These are phyloP conservation scores for Torymus auratus DNA, from an alignment of 2,888 invertebrate species.

Conservation along the genomic window DNA sequence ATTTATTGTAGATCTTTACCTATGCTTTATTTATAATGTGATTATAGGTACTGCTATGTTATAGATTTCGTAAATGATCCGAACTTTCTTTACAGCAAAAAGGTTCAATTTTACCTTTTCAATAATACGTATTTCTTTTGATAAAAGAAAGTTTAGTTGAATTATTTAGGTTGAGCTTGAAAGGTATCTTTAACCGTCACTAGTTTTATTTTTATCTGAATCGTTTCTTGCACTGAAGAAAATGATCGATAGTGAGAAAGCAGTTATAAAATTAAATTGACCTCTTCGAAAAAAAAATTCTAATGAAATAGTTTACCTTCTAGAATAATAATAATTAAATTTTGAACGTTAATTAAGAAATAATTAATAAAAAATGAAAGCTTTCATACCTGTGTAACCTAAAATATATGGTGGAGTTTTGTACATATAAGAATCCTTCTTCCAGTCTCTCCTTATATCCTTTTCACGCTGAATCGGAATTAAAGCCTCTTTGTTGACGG, in stretches of 20 bases:
- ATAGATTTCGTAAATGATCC: too few species aligned
- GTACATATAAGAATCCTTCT: conserved; percentile 67
- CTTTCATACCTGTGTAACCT: conserved; percentile 81
- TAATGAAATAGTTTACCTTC: too few species aligned
- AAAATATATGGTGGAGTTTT: conserved; percentile 79
- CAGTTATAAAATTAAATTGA: conserved; percentile 12
- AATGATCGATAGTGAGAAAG: conserved; percentile 27
- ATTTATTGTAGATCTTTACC: too few species aligned
- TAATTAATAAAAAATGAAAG: too few species aligned
- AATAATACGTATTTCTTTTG: too few species aligned
- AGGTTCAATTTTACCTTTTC: too few species aligned
- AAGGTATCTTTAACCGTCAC: neutral
- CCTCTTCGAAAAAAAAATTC: conserved; percentile 2
- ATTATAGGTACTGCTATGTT: too few species aligned
- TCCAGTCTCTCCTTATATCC: conserved; percentile 70
- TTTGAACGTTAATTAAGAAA: too few species aligned
- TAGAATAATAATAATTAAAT: too few species aligned
- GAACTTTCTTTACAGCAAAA: too few species aligned
- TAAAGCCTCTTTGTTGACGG: conserved; percentile 72
- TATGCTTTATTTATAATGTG: too few species aligned
- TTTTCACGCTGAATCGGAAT: conserved; percentile 70
- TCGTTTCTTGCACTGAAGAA: conserved; percentile 18
- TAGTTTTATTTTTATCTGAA: conserved; percentile 8
- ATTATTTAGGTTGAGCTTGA: conserved; percentile 5
- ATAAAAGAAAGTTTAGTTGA: neutral